These are phyloP conservation scores for Rhinopomastus cyanomelas DNA, from an alignment of 2,113 vertebrate genomes.

Conservation along the genomic window DNA sequence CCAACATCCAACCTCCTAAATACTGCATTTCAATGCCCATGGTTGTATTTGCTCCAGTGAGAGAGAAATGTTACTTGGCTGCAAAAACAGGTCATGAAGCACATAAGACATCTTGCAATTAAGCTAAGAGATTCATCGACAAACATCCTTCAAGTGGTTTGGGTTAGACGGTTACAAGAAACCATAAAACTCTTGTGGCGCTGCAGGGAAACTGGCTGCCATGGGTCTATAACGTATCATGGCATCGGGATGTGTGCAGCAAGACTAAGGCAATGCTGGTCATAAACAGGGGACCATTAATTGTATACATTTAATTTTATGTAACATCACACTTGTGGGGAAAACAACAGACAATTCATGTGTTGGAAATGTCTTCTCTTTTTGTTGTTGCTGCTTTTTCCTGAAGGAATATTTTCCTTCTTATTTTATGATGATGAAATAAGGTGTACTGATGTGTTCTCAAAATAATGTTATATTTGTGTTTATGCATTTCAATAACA, in stretches of 20 bases:
- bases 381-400: background rate
- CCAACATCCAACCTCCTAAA: background rate
- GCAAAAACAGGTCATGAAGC: background rate
- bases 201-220: constrained; percentile 46
- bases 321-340: constrained; percentile 6
- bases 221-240: constrained; percentile 10
- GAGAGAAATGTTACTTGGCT: constrained; percentile 42
- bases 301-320: constrained; percentile 61
- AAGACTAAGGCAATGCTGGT: background rate
- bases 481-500: constrained; percentile 23
- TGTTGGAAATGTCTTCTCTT: background rate
- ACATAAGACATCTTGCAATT: constrained; percentile 35
- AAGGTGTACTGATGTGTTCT: constrained; percentile 7
- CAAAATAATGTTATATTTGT: constrained; percentile 40
- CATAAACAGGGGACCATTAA: constrained; percentile 44
- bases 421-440: constrained; percentile 49
- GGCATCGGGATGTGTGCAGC: background rate
- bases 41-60: constrained; percentile 14
- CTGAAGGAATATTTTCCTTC: constrained; percentile 26
- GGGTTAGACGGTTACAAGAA: constrained; percentile 42
- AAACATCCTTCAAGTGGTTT: constrained; percentile 11
- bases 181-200: constrained; percentile 32
- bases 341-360: constrained; percentile 13
- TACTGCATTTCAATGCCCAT: background rate
- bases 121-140: constrained; percentile 52